Evolutionary conservation across 2,888 invertebrate genomes (phyloP).

Genomic region (Gymnosoma rotundatum): DNA sequence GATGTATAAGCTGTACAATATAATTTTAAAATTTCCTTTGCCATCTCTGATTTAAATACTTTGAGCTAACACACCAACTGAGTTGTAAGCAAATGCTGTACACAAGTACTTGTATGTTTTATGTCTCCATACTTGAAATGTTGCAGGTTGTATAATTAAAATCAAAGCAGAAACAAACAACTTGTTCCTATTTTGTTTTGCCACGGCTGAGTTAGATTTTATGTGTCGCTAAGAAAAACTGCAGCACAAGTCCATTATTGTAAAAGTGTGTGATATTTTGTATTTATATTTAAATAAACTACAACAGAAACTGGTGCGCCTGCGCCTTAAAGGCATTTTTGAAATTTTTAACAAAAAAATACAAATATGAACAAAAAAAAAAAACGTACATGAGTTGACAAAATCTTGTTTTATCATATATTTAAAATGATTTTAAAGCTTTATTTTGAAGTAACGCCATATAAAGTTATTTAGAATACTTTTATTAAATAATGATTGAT

Average conservation of each 20-base stretch:
- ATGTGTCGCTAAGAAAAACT: conserved; percentile 6
- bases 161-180: conserved; percentile 24
- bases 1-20: neutral
- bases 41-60: neutral
- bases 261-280: conserved; percentile 12
- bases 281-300: conserved; percentile 4
- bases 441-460: conserved; percentile 31
- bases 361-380: neutral
- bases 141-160: conserved; percentile 69
- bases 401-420: conserved; percentile 23
- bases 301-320: conserved; percentile 59
- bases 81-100: conserved; percentile 36
- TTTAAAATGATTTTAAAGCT: neutral
- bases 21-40: neutral
- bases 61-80: neutral
- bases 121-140: conserved; percentile 49
- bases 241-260: conserved; percentile 25
- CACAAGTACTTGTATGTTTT: conserved; percentile 40
- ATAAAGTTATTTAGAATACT: conserved; percentile 37
- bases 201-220: neutral
- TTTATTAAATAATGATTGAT: conserved; percentile 31
- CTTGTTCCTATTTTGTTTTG: conserved; percentile 46
- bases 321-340: conserved; percentile 55
- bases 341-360: conserved; percentile 55
- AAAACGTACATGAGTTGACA: conserved; percentile 38